Percentiles rank a stretch among this genome's conserved stretches.
phyloP scores from a whole-genome alignment of 2,113 vertebrate genomes.

The Steatornis caripensis region DNA sequence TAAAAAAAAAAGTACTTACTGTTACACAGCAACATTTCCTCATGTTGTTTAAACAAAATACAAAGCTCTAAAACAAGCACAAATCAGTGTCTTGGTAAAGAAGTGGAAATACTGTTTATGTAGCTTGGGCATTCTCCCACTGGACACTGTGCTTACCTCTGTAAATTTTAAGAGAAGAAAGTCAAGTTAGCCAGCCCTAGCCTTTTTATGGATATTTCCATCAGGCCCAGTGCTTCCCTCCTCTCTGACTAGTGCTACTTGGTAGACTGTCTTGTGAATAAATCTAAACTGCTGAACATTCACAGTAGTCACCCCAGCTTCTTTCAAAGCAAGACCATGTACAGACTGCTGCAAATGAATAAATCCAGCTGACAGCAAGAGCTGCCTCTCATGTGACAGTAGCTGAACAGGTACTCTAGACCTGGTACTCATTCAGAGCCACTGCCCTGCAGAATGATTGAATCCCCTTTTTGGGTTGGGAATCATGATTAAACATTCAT shows the following conservation, averaged over 20 bases:
- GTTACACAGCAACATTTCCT: background rate
- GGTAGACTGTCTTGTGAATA: accelerated
- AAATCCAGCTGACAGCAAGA: background rate
- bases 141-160: background rate
- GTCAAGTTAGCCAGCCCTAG: background rate
- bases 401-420: background rate
- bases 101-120: background rate
- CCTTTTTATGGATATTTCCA: background rate
- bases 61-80: background rate
- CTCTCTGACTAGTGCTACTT: background rate
- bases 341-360: background rate
- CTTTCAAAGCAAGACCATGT: background rate
- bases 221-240: background rate
- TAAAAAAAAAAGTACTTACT: background rate
- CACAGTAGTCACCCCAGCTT: accelerated
- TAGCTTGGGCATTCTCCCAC: background rate
- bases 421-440: background rate
- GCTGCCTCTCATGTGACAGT: accelerated
- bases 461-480: background rate
- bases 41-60: background rate
- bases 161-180: background rate
- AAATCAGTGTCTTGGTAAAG: background rate
- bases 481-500: background rate
- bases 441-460: background rate
- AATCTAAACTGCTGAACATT: background rate